Conservation (phyloP, 2,113 vertebrate genomes). For the Cromileptes altivelis region DNA sequence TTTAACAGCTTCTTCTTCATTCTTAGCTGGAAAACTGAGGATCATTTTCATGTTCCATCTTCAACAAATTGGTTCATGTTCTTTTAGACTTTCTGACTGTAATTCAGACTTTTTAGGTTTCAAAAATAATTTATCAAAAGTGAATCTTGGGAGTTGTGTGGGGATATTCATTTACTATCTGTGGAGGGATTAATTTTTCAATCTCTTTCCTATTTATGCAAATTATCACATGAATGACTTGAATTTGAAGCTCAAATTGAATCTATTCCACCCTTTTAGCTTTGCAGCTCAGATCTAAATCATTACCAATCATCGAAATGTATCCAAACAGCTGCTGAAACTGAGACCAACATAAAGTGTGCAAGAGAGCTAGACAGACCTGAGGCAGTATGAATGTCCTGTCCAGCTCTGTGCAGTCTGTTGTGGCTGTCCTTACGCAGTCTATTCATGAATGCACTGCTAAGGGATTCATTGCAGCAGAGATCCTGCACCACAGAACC, state of each 20-base stretch:
- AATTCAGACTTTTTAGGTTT: slow-evolving; percentile 19
- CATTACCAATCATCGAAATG: slow-evolving; percentile 21
- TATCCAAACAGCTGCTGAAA: slow-evolving; percentile 44
- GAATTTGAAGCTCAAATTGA: slow-evolving; percentile 49
- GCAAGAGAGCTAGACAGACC: slow-evolving; percentile 65
- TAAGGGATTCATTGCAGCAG: slow-evolving; percentile 23
- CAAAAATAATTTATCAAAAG: slow-evolving; percentile 31
- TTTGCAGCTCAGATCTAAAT: slow-evolving; percentile 32
- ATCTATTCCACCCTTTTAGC: slow-evolving; percentile 39
- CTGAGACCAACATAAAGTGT: slow-evolving; percentile 36
- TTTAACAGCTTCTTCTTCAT: neutral
- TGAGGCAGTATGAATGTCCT: slow-evolving; percentile 73
- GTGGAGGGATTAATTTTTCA: slow-evolving; percentile 37
- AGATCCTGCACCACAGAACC: slow-evolving; percentile 15
- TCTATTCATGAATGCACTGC: slow-evolving; percentile 8
- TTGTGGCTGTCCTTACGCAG: slow-evolving; percentile 5
- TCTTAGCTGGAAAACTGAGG: slow-evolving; percentile 4
- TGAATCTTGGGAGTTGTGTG: slow-evolving; percentile 6
- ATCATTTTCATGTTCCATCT: neutral
- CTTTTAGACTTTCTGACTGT: slow-evolving; percentile 13
- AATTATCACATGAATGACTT: slow-evolving; percentile 46
- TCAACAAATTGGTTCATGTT: slow-evolving; percentile 17
- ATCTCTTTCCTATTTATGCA: slow-evolving; percentile 43
- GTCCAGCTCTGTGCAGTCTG: slow-evolving; percentile 56
- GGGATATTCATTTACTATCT: slow-evolving; percentile 32